Base-by-base conservation (phyloP, 2,113 vertebrate genomes). In the Psittacula cyanocephala region DNA sequence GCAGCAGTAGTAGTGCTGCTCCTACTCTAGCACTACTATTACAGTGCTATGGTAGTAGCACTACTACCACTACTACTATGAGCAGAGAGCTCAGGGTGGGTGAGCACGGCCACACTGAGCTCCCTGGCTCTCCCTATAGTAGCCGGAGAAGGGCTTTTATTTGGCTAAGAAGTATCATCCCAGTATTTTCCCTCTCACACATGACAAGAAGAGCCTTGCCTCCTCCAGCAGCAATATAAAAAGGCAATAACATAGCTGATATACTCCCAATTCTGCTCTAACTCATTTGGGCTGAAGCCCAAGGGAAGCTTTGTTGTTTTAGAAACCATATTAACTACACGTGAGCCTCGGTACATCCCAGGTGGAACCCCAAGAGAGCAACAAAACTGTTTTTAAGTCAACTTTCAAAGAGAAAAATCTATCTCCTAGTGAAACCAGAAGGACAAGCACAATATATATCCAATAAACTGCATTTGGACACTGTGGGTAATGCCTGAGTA, bases 41-140 rank as follows among this genome's bases (percentile, higher is more conserved):
- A 6, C 33, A n/a, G 8, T 23, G 33, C 20, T 22, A 57, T 8
- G 6, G 31, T n/a, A 23, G 55, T 20, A n/a, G 31, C 55, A 14
- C 31, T 14, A 57, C 31, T 57, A 57, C 31, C 19, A 33, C 19
- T n/a, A 20, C 20, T 59, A 59, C 8, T 59, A 7, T 59, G 12
- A 59, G 57, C 6, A 59, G 57, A 35, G 57, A 59, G 13, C 33
- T 59, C 57, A 35, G 20, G 33, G 57, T 0, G 4, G 57, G 13
- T 59, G 20, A 23, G 57, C 20, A 15, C 33, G n/a, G 57, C 3
- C 6, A n/a, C 33, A 23, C 20, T 23, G 13, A 0, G 6, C 9
- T 23, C 43, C 10, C 59, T 13, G 15, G 31, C 7, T 71, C 63
- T 50, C 64, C 12, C 47, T 8, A 4, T 0, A 11, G 5, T 1